Base-by-base conservation (phyloP, 2,797 vertebrate genomes). In the Lindbergichthys nudifrons region DNA sequence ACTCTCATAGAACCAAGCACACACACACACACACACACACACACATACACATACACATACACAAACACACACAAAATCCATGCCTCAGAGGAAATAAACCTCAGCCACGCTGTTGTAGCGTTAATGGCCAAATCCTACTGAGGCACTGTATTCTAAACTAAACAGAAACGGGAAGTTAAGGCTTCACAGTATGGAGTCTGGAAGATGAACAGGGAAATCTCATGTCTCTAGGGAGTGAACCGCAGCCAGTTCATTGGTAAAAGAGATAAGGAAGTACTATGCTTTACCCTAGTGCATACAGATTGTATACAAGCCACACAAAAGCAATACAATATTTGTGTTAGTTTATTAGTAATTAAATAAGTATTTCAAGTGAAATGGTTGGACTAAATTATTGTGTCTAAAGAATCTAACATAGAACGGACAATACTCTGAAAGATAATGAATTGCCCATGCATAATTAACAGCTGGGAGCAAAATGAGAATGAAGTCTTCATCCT, bases 361-460 rank as follows among this genome's bases (percentile, higher is more conserved):
- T 50, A 50, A 0, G 3, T 42, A 51, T 14, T 15, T 26, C 21
- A 52, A 66, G 16, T 69, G 10, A 62, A 43, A 70, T 21, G 36
- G 50, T 19, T 8, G 13, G 59, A 51, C 71, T 63, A 42, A 62
- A 78, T 41, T 1, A 69, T 42, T 16, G n/a, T 43, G 12, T 65
- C 54, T 23, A 60, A 72, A 39, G 65, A 73, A 71, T 79, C 36
- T 65, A 36, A 48, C 62, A 81, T 58, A 63, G 36, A 79, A 56
- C 12, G 4, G 52, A 69, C 72, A 51, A 73, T 73, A 80, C 48
- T 60, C 39, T 69, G 30, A 60, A 70, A 75, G 57, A 74, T 75
- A 79, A 89, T 87, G 73, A 91, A 71, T 56, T 51, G 59, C 21
- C 59, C 75, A 87, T 91, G 15, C 68, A 92, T 90, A 88, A 90